A percentile compares a stretch with the other conserved stretches of the same genome.
These are phyloP conservation scores for Drosophila recens DNA, from an alignment of 2,888 invertebrate species.

Conservation along the genomic window DNA sequence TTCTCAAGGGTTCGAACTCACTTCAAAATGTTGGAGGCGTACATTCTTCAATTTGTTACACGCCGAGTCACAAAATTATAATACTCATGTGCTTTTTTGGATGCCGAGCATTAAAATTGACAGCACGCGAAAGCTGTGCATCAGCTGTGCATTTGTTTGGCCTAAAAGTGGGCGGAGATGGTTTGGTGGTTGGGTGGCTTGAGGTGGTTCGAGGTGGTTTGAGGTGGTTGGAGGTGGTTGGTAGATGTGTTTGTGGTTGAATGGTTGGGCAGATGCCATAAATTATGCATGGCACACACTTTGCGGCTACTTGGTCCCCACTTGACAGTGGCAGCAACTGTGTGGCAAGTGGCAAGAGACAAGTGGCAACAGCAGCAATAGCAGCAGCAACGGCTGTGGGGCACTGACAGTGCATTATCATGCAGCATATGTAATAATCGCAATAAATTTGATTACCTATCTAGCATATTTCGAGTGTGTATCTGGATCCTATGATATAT, in stretches of 20 bases:
- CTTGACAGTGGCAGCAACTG: constrained; percentile 15
- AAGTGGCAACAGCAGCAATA: constrained; percentile 13
- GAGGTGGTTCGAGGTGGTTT: not conserved
- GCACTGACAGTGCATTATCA: constrained; percentile 50
- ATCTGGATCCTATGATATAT: constrained; percentile 21
- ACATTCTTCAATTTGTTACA: not conserved
- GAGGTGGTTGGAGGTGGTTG: not conserved
- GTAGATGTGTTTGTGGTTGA: constrained; percentile 11
- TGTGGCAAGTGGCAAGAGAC: constrained; percentile 10
- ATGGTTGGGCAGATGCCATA: constrained; percentile 36
- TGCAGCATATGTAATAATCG: constrained; percentile 58
- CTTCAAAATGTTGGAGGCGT: too few species aligned
- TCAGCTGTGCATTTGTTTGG: constrained; percentile 52
- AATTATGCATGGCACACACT: constrained; percentile 57
- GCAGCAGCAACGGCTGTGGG: too few species aligned
- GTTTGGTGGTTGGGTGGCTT: not conserved
- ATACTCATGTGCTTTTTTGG: not conserved
- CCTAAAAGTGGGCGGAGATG: constrained; percentile 9
- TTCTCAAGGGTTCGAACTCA: too few species aligned
- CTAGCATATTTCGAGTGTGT: constrained; percentile 33
- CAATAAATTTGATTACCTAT: constrained; percentile 62
- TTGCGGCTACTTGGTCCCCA: constrained; percentile 46
- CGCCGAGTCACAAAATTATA: not conserved
- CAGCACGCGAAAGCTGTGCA: constrained; percentile 38
- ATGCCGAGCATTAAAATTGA: constrained; percentile 32